Evolutionary conservation across 1,140 invertebrate genomes (phyloP).

Genomic region (Macrostomum lignano): DNA sequence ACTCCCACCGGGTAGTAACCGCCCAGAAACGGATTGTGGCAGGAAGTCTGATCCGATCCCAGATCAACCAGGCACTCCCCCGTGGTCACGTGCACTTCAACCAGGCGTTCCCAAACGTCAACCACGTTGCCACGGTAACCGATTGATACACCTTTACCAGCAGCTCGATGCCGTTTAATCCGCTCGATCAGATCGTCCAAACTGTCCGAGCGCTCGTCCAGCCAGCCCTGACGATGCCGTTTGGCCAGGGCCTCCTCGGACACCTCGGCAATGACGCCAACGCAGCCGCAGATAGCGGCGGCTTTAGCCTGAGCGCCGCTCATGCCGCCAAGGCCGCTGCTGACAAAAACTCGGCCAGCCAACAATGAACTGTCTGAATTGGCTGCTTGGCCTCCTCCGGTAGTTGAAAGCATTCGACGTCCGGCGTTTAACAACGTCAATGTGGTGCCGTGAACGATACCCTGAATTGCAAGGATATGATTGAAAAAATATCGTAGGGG

Average conservation of each 20-base stretch:
- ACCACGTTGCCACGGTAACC: slow-evolving; percentile 37
- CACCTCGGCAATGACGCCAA: slow-evolving; percentile 41
- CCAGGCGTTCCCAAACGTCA: slow-evolving; percentile 32
- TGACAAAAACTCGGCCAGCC: slow-evolving; percentile 38
- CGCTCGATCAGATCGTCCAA: slow-evolving; percentile 31
- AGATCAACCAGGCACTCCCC: slow-evolving; percentile 36
- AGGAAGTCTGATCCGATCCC: slow-evolving; percentile 41
- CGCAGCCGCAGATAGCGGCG: slow-evolving; percentile 36
- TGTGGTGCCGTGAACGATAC: slow-evolving; percentile 41
- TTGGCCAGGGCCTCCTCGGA: slow-evolving; percentile 34
- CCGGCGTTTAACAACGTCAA: slow-evolving; percentile 39
- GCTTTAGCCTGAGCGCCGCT: slow-evolving; percentile 41
- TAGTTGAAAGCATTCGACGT: too few relatives aligned
- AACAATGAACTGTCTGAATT: too few relatives aligned
- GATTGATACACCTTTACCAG: slow-evolving; percentile 31
- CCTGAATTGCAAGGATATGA: slow-evolving; percentile 43
- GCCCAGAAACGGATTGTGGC: slow-evolving; percentile 38
- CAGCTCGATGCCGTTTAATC: slow-evolving; percentile 22
- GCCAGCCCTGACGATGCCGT: slow-evolving; percentile 36
- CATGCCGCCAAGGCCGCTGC: slow-evolving; percentile 41
- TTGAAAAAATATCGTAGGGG: too few relatives aligned
- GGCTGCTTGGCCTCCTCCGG: too few relatives aligned
- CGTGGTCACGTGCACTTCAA: slow-evolving; percentile 30
- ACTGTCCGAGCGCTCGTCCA: slow-evolving; percentile 30
- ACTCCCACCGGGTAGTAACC: slow-evolving; percentile 40